Percentiles rank a stretch among this genome's conserved stretches.
Evolutionary conservation across 1,140 invertebrate genomes (phyloP).

Genomic region (Drosophila elegans): DNA sequence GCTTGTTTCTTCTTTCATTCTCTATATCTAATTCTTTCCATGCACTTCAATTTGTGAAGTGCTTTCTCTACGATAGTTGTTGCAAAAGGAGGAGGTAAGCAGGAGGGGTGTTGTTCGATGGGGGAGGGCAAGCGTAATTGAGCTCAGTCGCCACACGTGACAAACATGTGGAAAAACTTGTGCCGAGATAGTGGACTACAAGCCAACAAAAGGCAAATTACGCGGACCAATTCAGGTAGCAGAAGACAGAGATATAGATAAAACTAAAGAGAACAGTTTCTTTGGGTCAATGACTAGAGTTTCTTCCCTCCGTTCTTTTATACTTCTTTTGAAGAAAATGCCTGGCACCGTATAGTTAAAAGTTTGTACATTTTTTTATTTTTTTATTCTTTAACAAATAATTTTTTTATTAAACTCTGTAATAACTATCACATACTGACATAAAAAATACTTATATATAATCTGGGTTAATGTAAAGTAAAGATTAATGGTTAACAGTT

Average conservation of each 20-base stretch:
- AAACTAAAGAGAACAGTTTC: background rate
- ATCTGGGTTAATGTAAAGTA: no score
- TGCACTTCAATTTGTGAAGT: constrained; percentile 28
- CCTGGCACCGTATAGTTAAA: background rate
- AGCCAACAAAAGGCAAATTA: constrained; percentile 35
- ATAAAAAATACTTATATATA: no score
- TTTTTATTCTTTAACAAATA: background rate
- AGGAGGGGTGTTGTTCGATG: background rate
- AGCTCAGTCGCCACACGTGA: constrained; percentile 43
- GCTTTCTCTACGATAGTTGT: constrained; percentile 4
- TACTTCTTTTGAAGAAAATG: background rate
- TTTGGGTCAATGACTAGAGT: constrained; percentile 32
- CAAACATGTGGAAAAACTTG: constrained; percentile 45
- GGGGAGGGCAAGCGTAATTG: constrained; percentile 17
- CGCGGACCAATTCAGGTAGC: constrained; percentile 36
- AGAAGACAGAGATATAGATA: background rate
- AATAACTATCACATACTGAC: no score
- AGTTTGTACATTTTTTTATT: background rate
- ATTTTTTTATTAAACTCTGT: background rate
- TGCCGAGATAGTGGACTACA: constrained; percentile 1
- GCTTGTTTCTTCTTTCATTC: background rate
- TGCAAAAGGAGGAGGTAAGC: background rate
- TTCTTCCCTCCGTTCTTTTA: background rate
- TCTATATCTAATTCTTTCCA: constrained; percentile 17
- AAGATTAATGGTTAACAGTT: no score